Evolutionary conservation across 2,113 vertebrate species (phyloP).

Genomic region (Capreolus pygargus): DNA sequence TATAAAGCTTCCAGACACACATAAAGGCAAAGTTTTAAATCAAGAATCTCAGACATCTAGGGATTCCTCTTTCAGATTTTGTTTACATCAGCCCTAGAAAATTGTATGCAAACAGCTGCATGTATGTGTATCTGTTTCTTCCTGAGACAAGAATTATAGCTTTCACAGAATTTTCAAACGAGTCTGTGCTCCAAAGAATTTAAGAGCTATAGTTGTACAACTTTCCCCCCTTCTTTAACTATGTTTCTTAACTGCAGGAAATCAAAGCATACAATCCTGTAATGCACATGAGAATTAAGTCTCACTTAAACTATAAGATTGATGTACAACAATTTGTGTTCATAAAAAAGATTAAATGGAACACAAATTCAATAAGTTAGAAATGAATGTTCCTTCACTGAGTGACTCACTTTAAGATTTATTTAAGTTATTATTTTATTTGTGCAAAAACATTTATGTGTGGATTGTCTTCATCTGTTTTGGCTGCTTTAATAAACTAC

Average conservation of each 20-base stretch:
- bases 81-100: neutral
- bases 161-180: neutral
- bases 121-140: neutral
- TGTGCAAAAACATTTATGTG: neutral
- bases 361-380: neutral
- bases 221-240: neutral
- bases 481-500: neutral
- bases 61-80: neutral
- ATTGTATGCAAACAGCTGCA: neutral
- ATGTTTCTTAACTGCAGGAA: neutral
- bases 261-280: neutral
- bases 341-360: neutral
- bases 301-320: neutral
- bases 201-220: neutral
- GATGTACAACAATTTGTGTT: neutral
- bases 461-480: neutral
- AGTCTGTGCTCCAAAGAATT: neutral
- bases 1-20: neutral
- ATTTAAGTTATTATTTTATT: neutral
- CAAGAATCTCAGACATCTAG: neutral
- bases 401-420: neutral
- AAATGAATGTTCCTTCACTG: neutral
- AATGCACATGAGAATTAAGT: neutral
- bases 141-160: neutral
- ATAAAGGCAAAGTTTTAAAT: neutral